These are phyloP conservation scores for Cassiopea andromeda DNA, from an alignment of 30 jellyfish, hydroid and myxozoan species.

Conservation along the genomic window DNA sequence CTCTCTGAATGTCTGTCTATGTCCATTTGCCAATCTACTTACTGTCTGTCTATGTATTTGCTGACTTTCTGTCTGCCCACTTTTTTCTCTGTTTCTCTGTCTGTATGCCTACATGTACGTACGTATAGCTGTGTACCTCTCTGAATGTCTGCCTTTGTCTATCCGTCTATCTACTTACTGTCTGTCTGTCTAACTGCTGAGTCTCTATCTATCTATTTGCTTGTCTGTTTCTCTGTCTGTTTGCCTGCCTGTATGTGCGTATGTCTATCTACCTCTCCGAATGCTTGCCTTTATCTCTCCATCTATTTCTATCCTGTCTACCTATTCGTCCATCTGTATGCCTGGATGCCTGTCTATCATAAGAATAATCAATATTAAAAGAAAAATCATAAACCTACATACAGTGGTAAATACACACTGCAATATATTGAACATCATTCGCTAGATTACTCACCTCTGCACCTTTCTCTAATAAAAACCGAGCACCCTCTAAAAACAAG, in stretches of 20 bases:
- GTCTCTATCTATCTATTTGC: background rate
- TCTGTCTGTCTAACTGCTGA: background rate
- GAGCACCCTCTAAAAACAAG: constrained; percentile 58
- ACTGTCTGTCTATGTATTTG: no score
- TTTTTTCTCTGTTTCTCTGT: background rate
- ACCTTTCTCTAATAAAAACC: constrained; percentile 51
- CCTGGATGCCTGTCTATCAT: no score
- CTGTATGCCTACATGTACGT: background rate
- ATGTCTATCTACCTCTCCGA: background rate
- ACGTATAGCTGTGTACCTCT: background rate
- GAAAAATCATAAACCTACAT: background rate
- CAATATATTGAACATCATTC: background rate
- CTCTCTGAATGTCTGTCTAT: background rate
- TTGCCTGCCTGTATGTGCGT: background rate
- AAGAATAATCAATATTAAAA: no score
- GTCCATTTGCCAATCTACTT: background rate
- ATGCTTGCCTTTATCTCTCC: background rate
- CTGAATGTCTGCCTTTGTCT: background rate
- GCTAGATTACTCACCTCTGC: constrained; percentile 55
- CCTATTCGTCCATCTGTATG: no score
- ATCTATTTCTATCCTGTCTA: no score
- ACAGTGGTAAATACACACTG: background rate
- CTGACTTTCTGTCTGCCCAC: background rate
- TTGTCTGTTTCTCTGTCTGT: background rate
- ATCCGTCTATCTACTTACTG: background rate